These are phyloP conservation scores for Drosophila ustulata DNA, from an alignment of 2,888 invertebrate genomes.

Conservation along the genomic window DNA sequence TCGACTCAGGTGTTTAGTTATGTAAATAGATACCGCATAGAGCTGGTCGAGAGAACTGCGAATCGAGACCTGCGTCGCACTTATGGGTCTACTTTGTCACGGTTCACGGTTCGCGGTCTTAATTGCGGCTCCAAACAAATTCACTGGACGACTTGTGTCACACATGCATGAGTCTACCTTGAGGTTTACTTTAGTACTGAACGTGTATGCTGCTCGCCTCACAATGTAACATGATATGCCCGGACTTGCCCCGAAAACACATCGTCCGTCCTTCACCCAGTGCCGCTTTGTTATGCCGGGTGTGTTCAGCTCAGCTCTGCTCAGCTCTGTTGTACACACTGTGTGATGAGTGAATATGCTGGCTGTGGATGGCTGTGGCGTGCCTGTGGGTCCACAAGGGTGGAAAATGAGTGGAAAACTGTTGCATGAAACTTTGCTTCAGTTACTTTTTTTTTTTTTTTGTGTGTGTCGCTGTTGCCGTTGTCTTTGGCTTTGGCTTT, in stretches of 20 bases:
- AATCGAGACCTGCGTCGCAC: conserved; percentile 15
- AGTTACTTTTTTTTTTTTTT: neutral
- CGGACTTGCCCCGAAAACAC: conserved; percentile 47
- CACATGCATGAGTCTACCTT: conserved; percentile 54
- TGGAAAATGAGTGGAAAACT: conserved; percentile 34
- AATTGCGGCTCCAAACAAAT: conserved; percentile 58
- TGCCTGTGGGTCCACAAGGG: conserved; percentile 20
- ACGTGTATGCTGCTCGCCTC: conserved; percentile 52
- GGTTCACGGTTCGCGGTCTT: conserved; percentile 18
- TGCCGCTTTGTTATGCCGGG: conserved; percentile 22
- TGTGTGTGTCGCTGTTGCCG: neutral
- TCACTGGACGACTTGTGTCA: conserved; percentile 43
- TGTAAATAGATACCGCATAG: conserved; percentile 31
- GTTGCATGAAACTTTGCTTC: conserved; percentile 26
- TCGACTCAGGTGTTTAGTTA: conserved; percentile 19
- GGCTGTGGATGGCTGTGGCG: conserved; percentile 14
- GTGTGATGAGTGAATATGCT: conserved; percentile 8
- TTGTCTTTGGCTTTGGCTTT: neutral
- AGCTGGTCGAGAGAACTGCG: neutral
- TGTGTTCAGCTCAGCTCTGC: conserved; percentile 9
- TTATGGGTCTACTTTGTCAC: conserved; percentile 38
- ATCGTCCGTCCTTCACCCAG: conserved; percentile 33
- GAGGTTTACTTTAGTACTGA: conserved; percentile 31
- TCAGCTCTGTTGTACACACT: neutral
- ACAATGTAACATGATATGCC: conserved; percentile 71